These are phyloP conservation scores for Anthrax anthrax DNA, from an alignment of 2,888 invertebrate species.

Conservation along the genomic window DNA sequence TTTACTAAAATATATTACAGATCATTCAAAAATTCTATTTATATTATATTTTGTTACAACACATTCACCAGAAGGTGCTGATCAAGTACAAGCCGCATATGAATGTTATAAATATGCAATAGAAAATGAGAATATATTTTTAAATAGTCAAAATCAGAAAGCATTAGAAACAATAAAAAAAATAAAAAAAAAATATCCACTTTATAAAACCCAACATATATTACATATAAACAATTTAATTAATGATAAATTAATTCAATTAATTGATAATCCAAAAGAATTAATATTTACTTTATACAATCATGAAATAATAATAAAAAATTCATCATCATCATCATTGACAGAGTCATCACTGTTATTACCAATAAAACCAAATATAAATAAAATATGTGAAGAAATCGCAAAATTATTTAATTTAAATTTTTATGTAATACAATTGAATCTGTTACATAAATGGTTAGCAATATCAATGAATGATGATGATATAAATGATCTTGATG, in stretches of 20 bases:
- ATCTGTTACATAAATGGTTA: constrained; percentile 30
- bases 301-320: constrained; percentile 27
- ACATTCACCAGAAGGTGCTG: constrained; percentile 31
- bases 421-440: constrained; percentile 25
- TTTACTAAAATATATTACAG: constrained; percentile 24
- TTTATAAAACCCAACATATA: constrained; percentile 31
- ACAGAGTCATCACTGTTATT: too few relatives aligned
- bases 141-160: constrained; percentile 17
- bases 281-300: constrained; percentile 28
- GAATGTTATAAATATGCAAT: constrained; percentile 31
- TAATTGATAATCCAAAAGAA: constrained; percentile 28
- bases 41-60: constrained; percentile 31
- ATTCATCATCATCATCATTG: too few relatives aligned
- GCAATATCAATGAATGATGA: constrained; percentile 19
- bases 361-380: constrained; percentile 27
- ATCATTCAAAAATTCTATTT: constrained; percentile 24
- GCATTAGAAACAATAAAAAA: constrained; percentile 21
- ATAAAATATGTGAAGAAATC: constrained; percentile 28
- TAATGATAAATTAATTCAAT: constrained; percentile 27
- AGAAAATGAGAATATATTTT: constrained; percentile 18
- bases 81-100: constrained; percentile 32
- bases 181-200: constrained; percentile 31
- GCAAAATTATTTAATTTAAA: constrained; percentile 25
- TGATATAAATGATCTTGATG: constrained; percentile 26
- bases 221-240: constrained; percentile 27